Base-by-base conservation (phyloP, 1,140 invertebrate genomes). In the Ceratina japonica region DNA sequence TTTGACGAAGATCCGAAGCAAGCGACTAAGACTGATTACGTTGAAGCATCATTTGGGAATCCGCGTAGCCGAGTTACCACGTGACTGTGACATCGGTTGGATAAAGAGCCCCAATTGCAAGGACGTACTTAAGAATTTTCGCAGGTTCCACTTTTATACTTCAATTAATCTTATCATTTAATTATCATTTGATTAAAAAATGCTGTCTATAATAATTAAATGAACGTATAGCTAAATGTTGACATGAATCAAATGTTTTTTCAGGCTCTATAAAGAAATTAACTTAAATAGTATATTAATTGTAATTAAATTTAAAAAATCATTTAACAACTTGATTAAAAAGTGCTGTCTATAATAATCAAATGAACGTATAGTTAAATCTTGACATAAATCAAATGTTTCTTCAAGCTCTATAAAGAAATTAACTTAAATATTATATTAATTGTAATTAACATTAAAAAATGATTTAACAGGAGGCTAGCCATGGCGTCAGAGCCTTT, bases 21-120 rank as follows among this genome's bases (percentile, higher is more conserved):
- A 77, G 24, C 44, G 74, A 13, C 68, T 22, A 0, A 86, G 79
- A 37, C 7, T 37, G 24, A 61, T 37, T 1, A 82, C 10, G 2
- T 86, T 91, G 13, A 90, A 88, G n/a, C 89, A 88, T 79, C 87
- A 89, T 51, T 52, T 91, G 61, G 89, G 90, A 13, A 75, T 90
- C 24, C 69, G 77, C 15, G 75, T 81, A 0, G 72, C 72, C 0
- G 82, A 52, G 16, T 59, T 91, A 52, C 91, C 90, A 0, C 80
- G 90, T 0, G 88, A 91, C 49, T 66, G 62, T 0, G 89, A 91
- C 59, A 69, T 91, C 1, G 90, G 77, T 0, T 91, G 91, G 91
- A 64, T 87, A 3, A 83, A 62, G n/a, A 78, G 44, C 1, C 8
- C 16, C 0, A 75, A 87, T 18, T 31, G 69, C 0, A 88, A 86